A percentile compares a stretch with the other conserved stretches of the same genome.
Conservation (phyloP, 2,888 invertebrate genomes). For the Clistopyga incitator region DNA sequence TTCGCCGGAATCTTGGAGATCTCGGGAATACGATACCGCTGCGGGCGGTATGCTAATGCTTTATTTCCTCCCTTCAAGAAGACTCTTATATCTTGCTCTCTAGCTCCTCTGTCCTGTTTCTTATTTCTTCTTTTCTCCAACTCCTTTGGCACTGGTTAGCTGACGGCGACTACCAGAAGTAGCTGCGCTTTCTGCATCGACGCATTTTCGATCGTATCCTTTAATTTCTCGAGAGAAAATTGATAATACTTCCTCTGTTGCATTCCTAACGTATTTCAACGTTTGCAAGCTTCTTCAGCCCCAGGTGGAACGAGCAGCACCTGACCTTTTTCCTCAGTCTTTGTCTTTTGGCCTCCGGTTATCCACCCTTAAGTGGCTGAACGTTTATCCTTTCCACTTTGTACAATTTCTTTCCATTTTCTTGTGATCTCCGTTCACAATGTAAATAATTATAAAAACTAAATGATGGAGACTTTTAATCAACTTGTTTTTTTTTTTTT, state of each 20-base stretch:
- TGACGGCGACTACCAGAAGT: constrained; percentile 32
- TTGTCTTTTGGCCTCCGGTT: constrained; percentile 65
- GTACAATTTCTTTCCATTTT: not conserved
- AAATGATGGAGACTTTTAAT: not conserved
- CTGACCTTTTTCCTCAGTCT: not conserved
- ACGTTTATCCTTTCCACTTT: constrained; percentile 28
- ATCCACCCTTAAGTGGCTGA: constrained; percentile 1
- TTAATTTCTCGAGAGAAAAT: constrained; percentile 71
- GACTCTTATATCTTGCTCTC: constrained; percentile 30
- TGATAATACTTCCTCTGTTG: constrained; percentile 69
- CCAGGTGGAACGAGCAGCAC: constrained; percentile 5
- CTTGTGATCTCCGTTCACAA: not conserved
- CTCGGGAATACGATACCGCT: constrained; percentile 41
- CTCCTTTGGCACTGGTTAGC: constrained; percentile 25
- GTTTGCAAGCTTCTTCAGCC: constrained; percentile 37
- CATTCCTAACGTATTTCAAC: constrained; percentile 39
- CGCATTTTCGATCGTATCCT: constrained; percentile 69
- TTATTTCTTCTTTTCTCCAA: constrained; percentile 2
- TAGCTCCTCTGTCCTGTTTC: constrained; percentile 2
- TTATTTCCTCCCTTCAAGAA: constrained; percentile 68
- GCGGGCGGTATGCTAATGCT: constrained; percentile 65
- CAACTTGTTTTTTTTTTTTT: not conserved
- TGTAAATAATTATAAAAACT: constrained; percentile 13
- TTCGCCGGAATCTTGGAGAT: constrained; percentile 3
- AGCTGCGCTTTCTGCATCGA: constrained; percentile 52